Evolutionary conservation across 2,797 vertebrate species (phyloP).

Genomic region (Hybognathus amarus): DNA sequence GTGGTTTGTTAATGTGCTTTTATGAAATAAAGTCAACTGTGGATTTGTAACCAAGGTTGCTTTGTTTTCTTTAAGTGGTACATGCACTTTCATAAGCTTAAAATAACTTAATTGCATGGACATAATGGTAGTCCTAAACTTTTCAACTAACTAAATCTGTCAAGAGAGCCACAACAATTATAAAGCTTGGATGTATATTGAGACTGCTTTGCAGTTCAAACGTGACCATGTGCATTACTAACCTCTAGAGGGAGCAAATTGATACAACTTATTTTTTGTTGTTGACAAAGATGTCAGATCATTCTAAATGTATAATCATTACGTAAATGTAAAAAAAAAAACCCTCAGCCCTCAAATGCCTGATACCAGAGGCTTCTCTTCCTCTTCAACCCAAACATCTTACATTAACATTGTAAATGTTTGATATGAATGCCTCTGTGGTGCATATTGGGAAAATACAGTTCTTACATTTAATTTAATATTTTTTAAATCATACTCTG

Average conservation of each 20-base stretch:
- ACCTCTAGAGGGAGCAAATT: slow-evolving; percentile 26
- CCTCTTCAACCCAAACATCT: not conserved
- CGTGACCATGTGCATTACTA: not conserved
- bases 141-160: not conserved
- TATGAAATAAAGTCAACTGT: slow-evolving; percentile 83
- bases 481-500: not conserved
- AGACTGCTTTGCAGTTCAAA: not conserved
- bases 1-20: slow-evolving; percentile 83
- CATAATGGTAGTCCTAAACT: slow-evolving; percentile 17
- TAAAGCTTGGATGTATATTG: not conserved
- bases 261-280: not conserved
- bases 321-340: too few relatives aligned
- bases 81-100: not conserved
- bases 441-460: not conserved
- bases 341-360: not conserved
- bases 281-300: not conserved
- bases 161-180: not conserved
- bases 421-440: not conserved
- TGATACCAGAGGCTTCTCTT: not conserved
- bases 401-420: not conserved
- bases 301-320: not conserved
- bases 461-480: not conserved
- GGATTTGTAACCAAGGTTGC: slow-evolving; percentile 50
- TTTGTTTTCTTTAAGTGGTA: slow-evolving; percentile 57
- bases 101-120: not conserved